Percentiles rank a stretch among this genome's conserved stretches.
These are phyloP conservation scores for Drosophila ananassae DNA, from an alignment of 1,140 invertebrate species.

Conservation along the genomic window DNA sequence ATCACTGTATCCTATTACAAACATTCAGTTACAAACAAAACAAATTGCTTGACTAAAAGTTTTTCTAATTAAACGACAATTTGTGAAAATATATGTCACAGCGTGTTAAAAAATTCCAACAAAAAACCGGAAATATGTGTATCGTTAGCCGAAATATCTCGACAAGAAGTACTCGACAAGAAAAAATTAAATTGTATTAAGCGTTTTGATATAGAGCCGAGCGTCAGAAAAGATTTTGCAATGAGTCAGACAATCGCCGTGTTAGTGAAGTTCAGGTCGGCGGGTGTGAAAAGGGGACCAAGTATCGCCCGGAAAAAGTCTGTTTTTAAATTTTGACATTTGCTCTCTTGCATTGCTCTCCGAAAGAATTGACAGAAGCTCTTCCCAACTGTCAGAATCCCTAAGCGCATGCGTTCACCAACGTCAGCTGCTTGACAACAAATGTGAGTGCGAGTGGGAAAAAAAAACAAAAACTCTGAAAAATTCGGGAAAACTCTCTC, in stretches of 20 bases:
- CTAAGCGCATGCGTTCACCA: constrained; percentile 46
- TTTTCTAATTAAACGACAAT: constrained; percentile 28
- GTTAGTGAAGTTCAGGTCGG: constrained; percentile 40
- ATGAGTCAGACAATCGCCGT: constrained; percentile 38
- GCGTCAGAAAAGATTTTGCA: constrained; percentile 39
- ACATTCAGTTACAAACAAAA: not conserved
- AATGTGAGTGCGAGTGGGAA: constrained; percentile 60
- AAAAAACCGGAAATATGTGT: constrained; percentile 43
- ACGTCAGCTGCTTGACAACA: constrained; percentile 69
- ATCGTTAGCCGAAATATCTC: constrained; percentile 50
- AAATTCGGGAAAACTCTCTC: constrained; percentile 14
- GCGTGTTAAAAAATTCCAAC: constrained; percentile 9
- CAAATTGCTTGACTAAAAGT: constrained; percentile 27
- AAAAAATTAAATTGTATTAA: constrained; percentile 19
- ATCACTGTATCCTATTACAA: not conserved
- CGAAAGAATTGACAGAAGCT: constrained; percentile 1
- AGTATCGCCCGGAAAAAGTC: constrained; percentile 23
- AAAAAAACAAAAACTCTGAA: not conserved
- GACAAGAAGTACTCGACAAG: constrained; percentile 27
- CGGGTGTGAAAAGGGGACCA: not conserved
- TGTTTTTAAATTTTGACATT: constrained; percentile 30
- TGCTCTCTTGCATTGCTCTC: constrained; percentile 5
- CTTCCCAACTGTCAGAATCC: constrained; percentile 50
- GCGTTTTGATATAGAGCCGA: constrained; percentile 32
- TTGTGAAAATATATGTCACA: constrained; percentile 45